Evolutionary conservation across 2,113 vertebrate species (phyloP), one percentile per base, ranked within the genome.

Genomic region (Melanerpes aurifrons): DNA sequence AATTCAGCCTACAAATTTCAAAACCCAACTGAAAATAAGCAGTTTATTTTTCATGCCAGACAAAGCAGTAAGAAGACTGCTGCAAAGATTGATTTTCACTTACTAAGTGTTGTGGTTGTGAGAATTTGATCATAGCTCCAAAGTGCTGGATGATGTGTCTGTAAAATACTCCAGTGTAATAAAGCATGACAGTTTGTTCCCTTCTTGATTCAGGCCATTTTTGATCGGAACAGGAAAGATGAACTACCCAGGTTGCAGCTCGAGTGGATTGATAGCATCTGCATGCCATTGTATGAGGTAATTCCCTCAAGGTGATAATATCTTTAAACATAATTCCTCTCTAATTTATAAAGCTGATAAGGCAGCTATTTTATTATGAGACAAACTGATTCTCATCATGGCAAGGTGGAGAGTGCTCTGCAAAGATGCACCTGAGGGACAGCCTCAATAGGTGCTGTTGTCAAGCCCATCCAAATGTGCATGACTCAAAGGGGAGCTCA

Each of bases 251-350:
- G 99, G 58, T 92, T 99, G 84, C 99, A 99, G 93, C 89, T 99
- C 58, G 99, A 99, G 96, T 99, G 99, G 99, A 99, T 99, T 87
- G 99, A 99, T 93, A 98, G 99, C 89, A 99, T 99, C 96, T 99
- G 99, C 93, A 94, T 98, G 76, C 99, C 99, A 67, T 88, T 99
- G 81, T 99, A 99, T 79, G 98, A 99, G 99, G 99, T 99, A 99
- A 98, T 76, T 89, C 26, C 35, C 40, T 53, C n/a, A 67, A 89
- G 56, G 35, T 76, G 17, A 32, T 59, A 47, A 47, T n/a, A 62
- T 29, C 62, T 73, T 21, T 76, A 95, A 87, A 63, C 11, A 15
- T n/a, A 43, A 82, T 58, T 89, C 58, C 24, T 62, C 40, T 78
- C 37, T 43, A 64, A 48, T 35, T n/a, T 80, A 35, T n/a, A 78